phyloP scores from a whole-genome alignment of 1,140 invertebrate genomes.

The Conopomorpha cramerella region DNA sequence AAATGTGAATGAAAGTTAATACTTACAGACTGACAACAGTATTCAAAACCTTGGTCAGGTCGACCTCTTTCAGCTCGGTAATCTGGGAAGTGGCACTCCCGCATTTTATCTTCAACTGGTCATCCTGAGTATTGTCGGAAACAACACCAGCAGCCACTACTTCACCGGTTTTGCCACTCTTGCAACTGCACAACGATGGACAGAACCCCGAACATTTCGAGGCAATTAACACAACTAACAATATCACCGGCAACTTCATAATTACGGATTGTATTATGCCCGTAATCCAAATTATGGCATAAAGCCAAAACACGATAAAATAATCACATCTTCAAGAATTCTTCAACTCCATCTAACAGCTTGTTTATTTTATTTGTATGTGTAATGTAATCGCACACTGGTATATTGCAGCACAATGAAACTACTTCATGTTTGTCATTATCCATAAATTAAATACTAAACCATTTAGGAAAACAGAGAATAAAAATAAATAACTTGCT shows the following conservation, averaged over 20 bases:
- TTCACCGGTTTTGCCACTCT: constrained; percentile 27
- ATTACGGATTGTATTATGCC: constrained; percentile 30
- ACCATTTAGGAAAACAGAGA: no score
- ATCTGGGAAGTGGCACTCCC: constrained; percentile 36
- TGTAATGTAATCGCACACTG: no score
- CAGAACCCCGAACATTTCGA: constrained; percentile 24
- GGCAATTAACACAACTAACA: constrained; percentile 19
- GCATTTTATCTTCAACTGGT: constrained; percentile 39
- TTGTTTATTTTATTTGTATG: no score
- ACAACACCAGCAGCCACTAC: constrained; percentile 19
- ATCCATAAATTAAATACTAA: no score
- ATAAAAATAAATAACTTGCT: no score
- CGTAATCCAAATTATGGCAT: constrained; percentile 35
- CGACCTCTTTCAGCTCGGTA: constrained; percentile 50
- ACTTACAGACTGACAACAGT: constrained; percentile 51
- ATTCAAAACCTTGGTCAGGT: constrained; percentile 35
- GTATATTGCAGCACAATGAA: no score
- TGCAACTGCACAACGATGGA: constrained; percentile 48
- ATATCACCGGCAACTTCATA: constrained; percentile 29
- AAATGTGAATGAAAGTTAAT: constrained; percentile 2
- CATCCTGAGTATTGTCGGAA: no score
- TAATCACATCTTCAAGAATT: constrained; percentile 50
- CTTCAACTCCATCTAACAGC: no score
- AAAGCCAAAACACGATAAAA: constrained; percentile 36
- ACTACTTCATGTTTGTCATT: no score